Conservation (phyloP, 2,113 vertebrate species). For the Mohoua ochrocephala region DNA sequence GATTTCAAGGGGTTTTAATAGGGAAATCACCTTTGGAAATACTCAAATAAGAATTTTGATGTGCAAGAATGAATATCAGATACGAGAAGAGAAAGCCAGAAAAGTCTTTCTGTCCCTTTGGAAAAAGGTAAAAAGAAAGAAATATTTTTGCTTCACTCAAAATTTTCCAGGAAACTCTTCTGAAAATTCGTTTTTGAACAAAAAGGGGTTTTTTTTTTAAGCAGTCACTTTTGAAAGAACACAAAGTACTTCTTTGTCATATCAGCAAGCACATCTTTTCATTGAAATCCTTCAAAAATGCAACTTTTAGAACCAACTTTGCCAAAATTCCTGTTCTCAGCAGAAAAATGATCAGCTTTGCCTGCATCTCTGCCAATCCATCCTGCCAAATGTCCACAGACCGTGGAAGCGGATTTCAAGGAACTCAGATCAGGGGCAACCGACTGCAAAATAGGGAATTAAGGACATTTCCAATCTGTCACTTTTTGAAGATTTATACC, state of each 20-base stretch:
- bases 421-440: not conserved
- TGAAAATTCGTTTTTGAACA: not conserved
- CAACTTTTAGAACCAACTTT: not conserved
- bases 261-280: not conserved
- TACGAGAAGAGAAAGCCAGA: not conserved
- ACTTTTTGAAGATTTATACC: not conserved
- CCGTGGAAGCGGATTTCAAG: not conserved
- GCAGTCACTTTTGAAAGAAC: not conserved
- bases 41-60: not conserved
- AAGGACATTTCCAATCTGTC: not conserved
- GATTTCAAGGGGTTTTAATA: not conserved
- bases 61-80: not conserved
- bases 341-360: not conserved
- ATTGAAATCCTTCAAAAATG: not conserved
- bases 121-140: not conserved
- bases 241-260: not conserved
- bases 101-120: not conserved
- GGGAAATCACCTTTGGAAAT: not conserved
- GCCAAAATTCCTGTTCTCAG: not conserved
- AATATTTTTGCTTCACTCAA: not conserved
- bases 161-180: not conserved
- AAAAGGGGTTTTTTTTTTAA: accelerated
- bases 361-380: not conserved
- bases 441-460: not conserved
- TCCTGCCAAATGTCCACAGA: not conserved